Evolutionary conservation across 1,140 invertebrate genomes (phyloP), one percentile per base, ranked within the genome.

Genomic region (Bicyclus anynana): DNA sequence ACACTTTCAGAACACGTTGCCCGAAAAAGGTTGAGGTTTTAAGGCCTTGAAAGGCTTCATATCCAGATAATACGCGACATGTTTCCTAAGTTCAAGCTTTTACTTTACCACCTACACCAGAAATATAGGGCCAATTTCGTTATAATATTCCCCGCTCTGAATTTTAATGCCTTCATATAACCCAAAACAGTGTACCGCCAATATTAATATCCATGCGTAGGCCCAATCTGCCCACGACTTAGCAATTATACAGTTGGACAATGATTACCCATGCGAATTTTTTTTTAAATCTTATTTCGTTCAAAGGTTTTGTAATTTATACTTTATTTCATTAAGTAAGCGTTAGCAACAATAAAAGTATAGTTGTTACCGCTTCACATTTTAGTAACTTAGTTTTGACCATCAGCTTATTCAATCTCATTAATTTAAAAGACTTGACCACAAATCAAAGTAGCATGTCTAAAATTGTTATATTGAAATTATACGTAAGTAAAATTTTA

Each of bases 111-210:
- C 55, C 58, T 57, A 66, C 64, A 18, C 47, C 58, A 35, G 27
- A 53, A 46, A 59, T 51, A 33, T 26, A 17, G 53, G 38, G 16
- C 52, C 37, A 37, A 27, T 29, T 49, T 49, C 27, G 52, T 54
- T 51, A 55, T 47, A 52, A 48, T 59, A 60, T 47, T 56, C 49
- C 27, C 47, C 61, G 48, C 35, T 47, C 47, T 56, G 67, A 69
- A 70, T 70, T 44, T 62, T 64, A 70, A 70, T 66, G 67, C 53
- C 53, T 62, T 66, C 58, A 69, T 64, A 59, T 54, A 27, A 58
- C 64, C 64, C 60, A 63, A 66, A 66, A 59, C 59, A 55, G 55
- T 42, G 23, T 37, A 42, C 54, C 42, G 52, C 56, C 64, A 53
- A 54, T 56, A 69, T 62, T 63, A 61, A 67, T 51, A 63, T 64